Conservation (phyloP, 1,140 invertebrate genomes). For the Hestina assimilis region DNA sequence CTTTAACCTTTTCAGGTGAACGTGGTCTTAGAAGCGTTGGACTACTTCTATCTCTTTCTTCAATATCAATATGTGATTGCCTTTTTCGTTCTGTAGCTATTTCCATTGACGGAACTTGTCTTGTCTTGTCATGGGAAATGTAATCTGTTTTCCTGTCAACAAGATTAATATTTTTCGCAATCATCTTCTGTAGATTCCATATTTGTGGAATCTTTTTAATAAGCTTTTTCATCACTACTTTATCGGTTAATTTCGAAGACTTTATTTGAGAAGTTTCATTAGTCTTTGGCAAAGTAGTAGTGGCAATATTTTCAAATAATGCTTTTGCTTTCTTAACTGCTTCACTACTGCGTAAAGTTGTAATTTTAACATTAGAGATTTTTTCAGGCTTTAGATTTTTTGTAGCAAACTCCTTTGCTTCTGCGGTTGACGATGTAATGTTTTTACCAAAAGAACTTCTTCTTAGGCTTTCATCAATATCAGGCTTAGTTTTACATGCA, state of each 20-base stretch:
- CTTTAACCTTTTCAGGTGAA: slow-evolving; percentile 40
- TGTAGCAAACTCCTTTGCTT: slow-evolving; percentile 41
- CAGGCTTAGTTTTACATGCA: slow-evolving; percentile 11
- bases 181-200: slow-evolving; percentile 35
- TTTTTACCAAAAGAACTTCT: slow-evolving; percentile 20
- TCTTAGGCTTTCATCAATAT: slow-evolving; percentile 22
- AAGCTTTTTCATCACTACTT: slow-evolving; percentile 58
- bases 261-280: slow-evolving; percentile 43
- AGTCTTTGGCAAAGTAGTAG: slow-evolving; percentile 55
- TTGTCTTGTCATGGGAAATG: not conserved
- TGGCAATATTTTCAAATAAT: slow-evolving; percentile 82
- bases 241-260: slow-evolving; percentile 63
- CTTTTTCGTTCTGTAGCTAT: slow-evolving; percentile 20
- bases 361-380: slow-evolving; percentile 59
- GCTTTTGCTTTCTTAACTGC: slow-evolving; percentile 82
- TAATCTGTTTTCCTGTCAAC: slow-evolving; percentile 22
- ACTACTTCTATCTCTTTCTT: slow-evolving; percentile 35
- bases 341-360: slow-evolving; percentile 78
- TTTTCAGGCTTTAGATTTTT: slow-evolving; percentile 42
- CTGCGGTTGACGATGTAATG: slow-evolving; percentile 35
- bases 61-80: slow-evolving; percentile 7
- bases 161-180: slow-evolving; percentile 33
- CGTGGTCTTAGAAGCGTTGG: slow-evolving; percentile 35
- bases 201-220: slow-evolving; percentile 49
- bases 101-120: slow-evolving; percentile 25